Conservation (phyloP, 64 coral and sea anemone genomes). For the Trachythela sp. region DNA sequence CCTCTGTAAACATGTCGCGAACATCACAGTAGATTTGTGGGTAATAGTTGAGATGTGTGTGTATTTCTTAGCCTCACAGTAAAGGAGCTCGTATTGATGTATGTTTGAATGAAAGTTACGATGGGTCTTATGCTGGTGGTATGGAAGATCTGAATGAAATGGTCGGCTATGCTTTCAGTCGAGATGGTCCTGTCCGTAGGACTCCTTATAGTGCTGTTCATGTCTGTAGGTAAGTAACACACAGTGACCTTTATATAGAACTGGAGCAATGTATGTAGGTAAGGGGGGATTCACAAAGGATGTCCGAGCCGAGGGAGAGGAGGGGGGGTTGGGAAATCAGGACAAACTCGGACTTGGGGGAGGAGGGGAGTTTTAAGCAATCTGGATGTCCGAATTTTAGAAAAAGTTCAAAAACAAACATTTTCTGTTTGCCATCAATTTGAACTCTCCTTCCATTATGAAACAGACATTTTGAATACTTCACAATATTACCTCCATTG, state of each 20-base stretch:
- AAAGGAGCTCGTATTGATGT: conserved; percentile 98
- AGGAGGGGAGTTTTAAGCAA: no score
- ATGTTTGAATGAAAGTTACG: conserved; percentile 93
- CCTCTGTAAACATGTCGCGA: background rate
- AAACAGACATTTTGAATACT: no score
- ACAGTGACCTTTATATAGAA: background rate
- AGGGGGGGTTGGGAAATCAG: no score
- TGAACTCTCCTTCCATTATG: no score
- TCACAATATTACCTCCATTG: no score
- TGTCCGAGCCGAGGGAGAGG: no score
- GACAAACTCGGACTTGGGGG: no score
- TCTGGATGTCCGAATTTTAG: no score
- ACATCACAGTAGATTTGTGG: background rate
- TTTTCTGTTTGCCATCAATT: no score
- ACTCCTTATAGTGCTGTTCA: conserved; percentile 62
- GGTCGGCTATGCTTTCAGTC: conserved; percentile 75
- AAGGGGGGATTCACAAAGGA: no score
- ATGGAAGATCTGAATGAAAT: conserved; percentile 75
- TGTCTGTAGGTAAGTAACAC: conserved; percentile 65
- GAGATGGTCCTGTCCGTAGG: conserved; percentile 72
- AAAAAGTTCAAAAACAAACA: no score
- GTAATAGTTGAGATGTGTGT: background rate
- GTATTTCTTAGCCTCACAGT: conserved; percentile 81
- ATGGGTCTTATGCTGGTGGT: conserved; percentile 71
- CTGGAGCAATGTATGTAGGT: no score